Evolutionary conservation across 2,888 invertebrate genomes (phyloP).

Genomic region (Mesodorylaimus sp.): DNA sequence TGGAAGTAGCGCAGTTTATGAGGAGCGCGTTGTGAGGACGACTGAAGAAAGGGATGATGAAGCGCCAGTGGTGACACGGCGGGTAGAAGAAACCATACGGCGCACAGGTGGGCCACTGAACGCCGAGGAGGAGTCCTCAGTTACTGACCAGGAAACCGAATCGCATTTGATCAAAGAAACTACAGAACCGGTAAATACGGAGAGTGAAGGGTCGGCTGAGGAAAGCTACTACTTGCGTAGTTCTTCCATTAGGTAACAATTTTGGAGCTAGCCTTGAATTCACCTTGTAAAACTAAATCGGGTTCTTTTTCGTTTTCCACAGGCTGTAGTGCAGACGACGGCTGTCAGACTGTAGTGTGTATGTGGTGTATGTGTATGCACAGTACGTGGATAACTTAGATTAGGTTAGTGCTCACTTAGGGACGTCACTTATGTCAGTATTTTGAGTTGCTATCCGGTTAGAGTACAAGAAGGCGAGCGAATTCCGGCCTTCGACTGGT

Average conservation of each 20-base stretch:
- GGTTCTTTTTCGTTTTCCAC: not conserved
- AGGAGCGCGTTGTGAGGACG: too few species aligned
- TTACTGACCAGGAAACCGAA: not conserved
- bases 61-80: not conserved
- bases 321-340: not conserved
- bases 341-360: not conserved
- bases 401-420: too few species aligned
- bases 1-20: not conserved
- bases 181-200: not conserved
- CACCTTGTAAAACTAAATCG: too few species aligned
- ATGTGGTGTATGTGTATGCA: not conserved
- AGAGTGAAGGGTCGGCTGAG: too few species aligned
- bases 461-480: too few species aligned
- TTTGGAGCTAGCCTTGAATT: not conserved
- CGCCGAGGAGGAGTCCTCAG: not conserved
- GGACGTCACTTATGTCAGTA: too few species aligned
- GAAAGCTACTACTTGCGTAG: too few species aligned
- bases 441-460: too few species aligned
- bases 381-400: too few species aligned
- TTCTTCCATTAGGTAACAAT: not conserved
- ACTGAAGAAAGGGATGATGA: too few species aligned
- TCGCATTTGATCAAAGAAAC: not conserved
- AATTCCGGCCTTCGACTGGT: too few species aligned
- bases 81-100: not conserved
- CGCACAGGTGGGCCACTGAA: not conserved